phyloP scores from a whole-genome alignment of 1,140 invertebrate genomes.

The Thaumatotibia leucotreta region DNA sequence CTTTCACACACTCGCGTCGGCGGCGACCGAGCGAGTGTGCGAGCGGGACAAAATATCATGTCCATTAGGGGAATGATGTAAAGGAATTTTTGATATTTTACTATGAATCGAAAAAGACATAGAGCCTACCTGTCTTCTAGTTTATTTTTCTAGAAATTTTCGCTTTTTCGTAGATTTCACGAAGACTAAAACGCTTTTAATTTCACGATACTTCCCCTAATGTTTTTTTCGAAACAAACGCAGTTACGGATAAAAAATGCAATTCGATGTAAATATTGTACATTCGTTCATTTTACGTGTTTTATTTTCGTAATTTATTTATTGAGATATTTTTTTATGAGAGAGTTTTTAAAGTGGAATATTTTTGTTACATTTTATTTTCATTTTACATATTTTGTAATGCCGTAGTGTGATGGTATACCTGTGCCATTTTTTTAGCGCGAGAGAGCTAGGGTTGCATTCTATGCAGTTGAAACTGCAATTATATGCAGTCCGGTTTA shows the following conservation, averaged over 20 bases:
- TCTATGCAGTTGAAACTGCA: not conserved
- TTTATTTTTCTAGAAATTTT: conserved; percentile 52
- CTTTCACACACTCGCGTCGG: conserved; percentile 29
- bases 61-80: conserved; percentile 69
- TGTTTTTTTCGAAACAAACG: conserved; percentile 44
- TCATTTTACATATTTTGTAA: conserved; percentile 30
- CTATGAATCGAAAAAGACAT: conserved; percentile 69
- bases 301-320: conserved; percentile 67
- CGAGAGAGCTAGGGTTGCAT: conserved; percentile 18
- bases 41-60: conserved; percentile 48
- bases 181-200: conserved; percentile 24
- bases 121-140: conserved; percentile 54
- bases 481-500: not conserved
- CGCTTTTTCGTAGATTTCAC: conserved; percentile 53
- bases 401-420: conserved; percentile 26
- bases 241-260: conserved; percentile 53
- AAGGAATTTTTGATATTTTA: conserved; percentile 74
- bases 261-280: conserved; percentile 73
- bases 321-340: conserved; percentile 63
- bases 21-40: conserved; percentile 22
- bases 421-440: conserved; percentile 55
- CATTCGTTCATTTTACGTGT: conserved; percentile 51
- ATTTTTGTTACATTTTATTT: conserved; percentile 62
- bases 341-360: conserved; percentile 64
- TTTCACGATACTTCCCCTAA: conserved; percentile 39